Conservation (phyloP, 1,140 invertebrate species). For the Ceratina japonica region DNA sequence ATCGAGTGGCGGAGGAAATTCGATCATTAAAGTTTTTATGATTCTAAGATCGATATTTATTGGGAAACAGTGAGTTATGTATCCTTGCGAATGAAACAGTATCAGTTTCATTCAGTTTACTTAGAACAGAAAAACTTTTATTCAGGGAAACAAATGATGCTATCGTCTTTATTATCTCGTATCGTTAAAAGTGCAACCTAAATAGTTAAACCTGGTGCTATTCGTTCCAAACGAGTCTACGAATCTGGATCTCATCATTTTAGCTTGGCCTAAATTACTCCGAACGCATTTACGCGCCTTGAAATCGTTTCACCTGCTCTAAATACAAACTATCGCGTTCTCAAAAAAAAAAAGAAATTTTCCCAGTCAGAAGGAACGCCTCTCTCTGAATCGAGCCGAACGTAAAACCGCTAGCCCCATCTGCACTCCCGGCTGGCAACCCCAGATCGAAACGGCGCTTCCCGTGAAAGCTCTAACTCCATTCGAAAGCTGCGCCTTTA, state of each 20-base stretch:
- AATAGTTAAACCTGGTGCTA: no score
- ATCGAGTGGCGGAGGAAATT: not conserved
- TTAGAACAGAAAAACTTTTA: no score
- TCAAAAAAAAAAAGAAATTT: not conserved
- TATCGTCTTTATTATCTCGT: not conserved
- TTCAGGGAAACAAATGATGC: not conserved
- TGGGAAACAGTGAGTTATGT: not conserved
- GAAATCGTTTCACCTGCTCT: not conserved
- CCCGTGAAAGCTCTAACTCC: slow-evolving; percentile 27
- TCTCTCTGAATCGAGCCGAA: not conserved
- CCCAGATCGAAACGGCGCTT: slow-evolving; percentile 19
- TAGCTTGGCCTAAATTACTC: not conserved
- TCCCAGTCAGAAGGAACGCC: no score
- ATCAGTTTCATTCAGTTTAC: no score
- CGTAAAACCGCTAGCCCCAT: slow-evolving; percentile 66
- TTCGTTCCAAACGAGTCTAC: no score
- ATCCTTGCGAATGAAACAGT: not conserved
- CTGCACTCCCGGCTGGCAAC: slow-evolving; percentile 62
- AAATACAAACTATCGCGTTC: not conserved
- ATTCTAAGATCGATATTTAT: not conserved
- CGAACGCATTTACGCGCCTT: not conserved
- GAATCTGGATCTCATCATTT: not conserved
- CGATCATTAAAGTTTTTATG: not conserved
- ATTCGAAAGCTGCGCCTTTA: slow-evolving; percentile 9
- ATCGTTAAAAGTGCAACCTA: no score